Evolutionary conservation across 2,113 vertebrate genomes (phyloP).

Genomic region (Chlorodrepanis virens): DNA sequence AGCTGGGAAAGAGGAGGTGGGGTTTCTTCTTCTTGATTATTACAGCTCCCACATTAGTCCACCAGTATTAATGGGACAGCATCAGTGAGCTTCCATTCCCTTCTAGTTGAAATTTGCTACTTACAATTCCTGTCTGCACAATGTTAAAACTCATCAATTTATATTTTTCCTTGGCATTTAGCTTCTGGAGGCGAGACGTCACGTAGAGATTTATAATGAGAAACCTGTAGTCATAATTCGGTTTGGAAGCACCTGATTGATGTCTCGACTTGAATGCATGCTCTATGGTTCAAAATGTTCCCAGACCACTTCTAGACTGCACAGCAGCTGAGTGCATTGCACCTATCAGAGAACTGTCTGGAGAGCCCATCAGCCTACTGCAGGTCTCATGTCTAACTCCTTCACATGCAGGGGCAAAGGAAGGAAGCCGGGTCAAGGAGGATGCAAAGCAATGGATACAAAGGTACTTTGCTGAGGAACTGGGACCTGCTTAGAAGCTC

Average conservation of each 20-base stretch:
- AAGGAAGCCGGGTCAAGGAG: neutral
- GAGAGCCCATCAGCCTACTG: neutral
- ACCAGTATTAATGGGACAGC: neutral
- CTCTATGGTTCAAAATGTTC: neutral
- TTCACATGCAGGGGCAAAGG: neutral
- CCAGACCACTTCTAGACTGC: neutral
- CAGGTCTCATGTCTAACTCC: neutral
- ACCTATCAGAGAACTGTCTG: neutral
- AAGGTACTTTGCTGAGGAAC: neutral
- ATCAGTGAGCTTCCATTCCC: neutral
- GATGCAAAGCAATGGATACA: neutral
- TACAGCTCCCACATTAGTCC: neutral
- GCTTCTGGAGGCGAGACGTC: neutral
- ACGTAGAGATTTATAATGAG: neutral
- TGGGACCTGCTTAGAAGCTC: neutral
- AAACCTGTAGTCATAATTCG: neutral
- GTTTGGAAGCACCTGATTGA: neutral
- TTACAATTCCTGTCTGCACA: neutral
- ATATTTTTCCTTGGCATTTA: neutral
- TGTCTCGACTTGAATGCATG: neutral
- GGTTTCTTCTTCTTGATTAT: neutral
- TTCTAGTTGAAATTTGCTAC: neutral
- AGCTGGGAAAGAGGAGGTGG: fast-evolving
- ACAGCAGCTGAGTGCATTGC: neutral
- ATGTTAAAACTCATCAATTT: neutral